Percentiles rank a stretch among this genome's conserved stretches.
These are phyloP conservation scores for Leptocoma aspasia DNA, from an alignment of 2,113 vertebrate species.

Conservation along the genomic window DNA sequence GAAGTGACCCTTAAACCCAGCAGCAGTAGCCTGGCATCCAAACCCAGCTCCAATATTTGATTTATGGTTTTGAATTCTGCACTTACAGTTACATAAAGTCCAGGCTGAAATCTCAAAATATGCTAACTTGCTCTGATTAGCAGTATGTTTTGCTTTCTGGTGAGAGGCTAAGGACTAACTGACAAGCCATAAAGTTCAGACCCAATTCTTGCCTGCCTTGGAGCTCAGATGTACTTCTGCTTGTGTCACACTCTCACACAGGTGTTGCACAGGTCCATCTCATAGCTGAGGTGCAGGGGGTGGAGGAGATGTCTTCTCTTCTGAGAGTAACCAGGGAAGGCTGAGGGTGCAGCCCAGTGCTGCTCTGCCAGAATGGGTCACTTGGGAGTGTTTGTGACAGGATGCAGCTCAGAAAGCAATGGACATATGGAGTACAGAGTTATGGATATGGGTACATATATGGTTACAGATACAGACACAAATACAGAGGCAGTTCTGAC, in stretches of 20 bases:
- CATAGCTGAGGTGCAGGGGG: not conserved
- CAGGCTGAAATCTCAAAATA: not conserved
- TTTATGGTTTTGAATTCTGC: not conserved
- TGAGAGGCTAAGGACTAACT: not conserved
- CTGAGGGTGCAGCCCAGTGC: not conserved
- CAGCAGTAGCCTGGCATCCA: not conserved
- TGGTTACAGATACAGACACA: not conserved
- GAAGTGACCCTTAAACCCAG: not conserved
- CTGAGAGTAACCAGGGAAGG: not conserved
- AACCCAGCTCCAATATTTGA: rapidly evolving
- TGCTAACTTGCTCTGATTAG: not conserved
- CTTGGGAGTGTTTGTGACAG: not conserved
- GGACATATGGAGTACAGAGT: not conserved
- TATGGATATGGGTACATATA: not conserved
- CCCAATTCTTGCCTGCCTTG: not conserved
- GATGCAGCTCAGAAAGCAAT: not conserved
- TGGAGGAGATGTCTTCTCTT: not conserved
- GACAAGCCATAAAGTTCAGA: not conserved
- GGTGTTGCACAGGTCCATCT: not conserved
- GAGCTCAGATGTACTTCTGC: not conserved
- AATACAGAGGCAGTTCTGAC: not conserved
- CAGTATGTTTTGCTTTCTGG: not conserved
- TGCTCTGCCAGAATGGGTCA: not conserved
- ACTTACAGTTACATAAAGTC: not conserved
- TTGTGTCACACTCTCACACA: not conserved